Evolutionary conservation across 1,140 invertebrate species (phyloP).

Genomic region (Temnothorax nylanderi): DNA sequence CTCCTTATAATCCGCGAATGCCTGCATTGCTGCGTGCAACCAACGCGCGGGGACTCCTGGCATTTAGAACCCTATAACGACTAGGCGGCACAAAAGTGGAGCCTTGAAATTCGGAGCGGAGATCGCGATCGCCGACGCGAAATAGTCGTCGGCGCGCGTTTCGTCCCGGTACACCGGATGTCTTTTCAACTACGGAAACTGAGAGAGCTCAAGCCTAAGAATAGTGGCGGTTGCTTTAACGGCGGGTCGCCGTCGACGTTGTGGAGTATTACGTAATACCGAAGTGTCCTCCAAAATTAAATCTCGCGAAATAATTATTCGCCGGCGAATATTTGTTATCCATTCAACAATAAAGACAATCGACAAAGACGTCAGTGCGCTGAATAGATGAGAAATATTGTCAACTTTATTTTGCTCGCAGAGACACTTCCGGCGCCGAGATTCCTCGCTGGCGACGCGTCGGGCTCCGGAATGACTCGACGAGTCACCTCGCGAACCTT

Average conservation of each 20-base stretch:
- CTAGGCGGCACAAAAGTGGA: slow-evolving; percentile 19
- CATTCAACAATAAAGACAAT: background rate
- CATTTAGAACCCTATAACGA: background rate
- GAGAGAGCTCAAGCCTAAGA: slow-evolving; percentile 25
- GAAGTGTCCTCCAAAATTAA: background rate
- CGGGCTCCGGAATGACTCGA: background rate
- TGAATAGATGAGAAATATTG: background rate
- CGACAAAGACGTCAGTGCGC: background rate
- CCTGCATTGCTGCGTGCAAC: slow-evolving; percentile 66
- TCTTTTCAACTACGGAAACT: slow-evolving; percentile 47
- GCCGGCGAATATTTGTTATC: background rate
- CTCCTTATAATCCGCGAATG: slow-evolving; percentile 80
- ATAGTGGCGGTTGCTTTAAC: slow-evolving; percentile 5
- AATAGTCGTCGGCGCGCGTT: slow-evolving; percentile 25
- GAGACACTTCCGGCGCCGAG: slow-evolving; percentile 6
- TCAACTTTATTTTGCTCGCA: background rate
- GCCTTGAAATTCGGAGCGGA: slow-evolving; percentile 49
- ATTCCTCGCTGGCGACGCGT: slow-evolving; percentile 20
- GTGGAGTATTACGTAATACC: slow-evolving; percentile 3
- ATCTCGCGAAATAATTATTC: background rate
- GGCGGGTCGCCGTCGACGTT: background rate
- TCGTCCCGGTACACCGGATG: slow-evolving; percentile 38
- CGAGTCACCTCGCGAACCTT: background rate
- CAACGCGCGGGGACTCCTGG: background rate
- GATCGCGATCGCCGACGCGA: slow-evolving; percentile 41